These are phyloP conservation scores for Toxotes jaculatrix DNA, from an alignment of 2,113 vertebrate species.

Conservation along the genomic window DNA sequence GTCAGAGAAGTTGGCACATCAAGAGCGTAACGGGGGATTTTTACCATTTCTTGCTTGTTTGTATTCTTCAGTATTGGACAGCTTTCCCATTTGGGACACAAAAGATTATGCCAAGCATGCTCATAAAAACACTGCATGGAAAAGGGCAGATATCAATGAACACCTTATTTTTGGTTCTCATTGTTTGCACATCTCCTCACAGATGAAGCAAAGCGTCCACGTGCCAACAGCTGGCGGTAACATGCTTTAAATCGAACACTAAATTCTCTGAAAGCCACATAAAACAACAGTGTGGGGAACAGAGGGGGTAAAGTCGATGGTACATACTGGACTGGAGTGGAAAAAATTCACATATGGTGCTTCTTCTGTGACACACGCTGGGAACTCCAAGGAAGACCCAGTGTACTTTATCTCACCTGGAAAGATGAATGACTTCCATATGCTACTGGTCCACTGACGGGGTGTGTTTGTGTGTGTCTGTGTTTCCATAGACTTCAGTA, in stretches of 20 bases:
- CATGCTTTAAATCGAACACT: not conserved
- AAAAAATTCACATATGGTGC: not conserved
- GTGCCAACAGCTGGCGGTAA: not conserved
- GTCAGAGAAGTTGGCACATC: conserved; percentile 9
- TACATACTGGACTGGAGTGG: not conserved
- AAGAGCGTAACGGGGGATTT: not conserved
- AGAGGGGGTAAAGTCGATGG: not conserved
- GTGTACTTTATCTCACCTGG: conserved; percentile 20
- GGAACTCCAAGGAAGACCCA: not conserved
- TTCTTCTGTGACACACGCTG: not conserved
- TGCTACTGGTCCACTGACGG: conserved; percentile 3
- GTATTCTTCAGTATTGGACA: not conserved
- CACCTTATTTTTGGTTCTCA: not conserved
- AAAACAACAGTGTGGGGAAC: not conserved
- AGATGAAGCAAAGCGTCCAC: not conserved
- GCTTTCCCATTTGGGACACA: conserved; percentile 6
- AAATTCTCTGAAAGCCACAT: not conserved
- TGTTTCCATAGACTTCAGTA: not conserved
- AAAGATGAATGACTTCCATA: conserved; percentile 49
- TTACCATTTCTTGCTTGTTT: conserved; percentile 9
- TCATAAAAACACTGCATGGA: not conserved
- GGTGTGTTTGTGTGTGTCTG: not conserved
- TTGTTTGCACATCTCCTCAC: not conserved
- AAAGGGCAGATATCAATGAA: not conserved
- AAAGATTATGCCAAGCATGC: not conserved